phyloP scores from a whole-genome alignment of 2,113 vertebrate genomes.

The Pantherophis guttatus region DNA sequence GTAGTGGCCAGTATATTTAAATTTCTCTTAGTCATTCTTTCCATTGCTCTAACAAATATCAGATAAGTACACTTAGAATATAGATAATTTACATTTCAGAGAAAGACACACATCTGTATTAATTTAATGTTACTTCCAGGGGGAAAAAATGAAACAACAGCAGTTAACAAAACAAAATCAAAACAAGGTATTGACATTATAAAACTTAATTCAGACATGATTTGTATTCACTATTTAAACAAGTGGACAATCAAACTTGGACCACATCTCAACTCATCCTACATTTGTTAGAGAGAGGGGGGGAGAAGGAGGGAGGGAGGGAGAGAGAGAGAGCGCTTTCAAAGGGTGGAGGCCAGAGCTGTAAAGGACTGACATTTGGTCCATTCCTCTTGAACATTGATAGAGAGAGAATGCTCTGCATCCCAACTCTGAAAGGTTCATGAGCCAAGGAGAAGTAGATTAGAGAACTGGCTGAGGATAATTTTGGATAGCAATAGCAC shows the following conservation, averaged over 20 bases:
- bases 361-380: too few relatives aligned
- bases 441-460: too few relatives aligned
- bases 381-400: too few relatives aligned
- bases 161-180: background rate
- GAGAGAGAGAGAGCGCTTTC: too few relatives aligned
- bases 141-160: background rate
- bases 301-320: too few relatives aligned
- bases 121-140: background rate
- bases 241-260: background rate
- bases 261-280: background rate
- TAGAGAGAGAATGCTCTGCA: too few relatives aligned
- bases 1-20: background rate
- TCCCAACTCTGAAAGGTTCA: too few relatives aligned
- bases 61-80: background rate
- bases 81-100: background rate
- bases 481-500: too few relatives aligned
- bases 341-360: too few relatives aligned
- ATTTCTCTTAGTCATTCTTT: fast-evolving
- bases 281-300: background rate
- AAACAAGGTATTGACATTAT: background rate
- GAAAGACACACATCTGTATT: background rate
- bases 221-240: background rate
- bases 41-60: background rate
- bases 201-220: background rate
- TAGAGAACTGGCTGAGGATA: too few relatives aligned